Base-by-base conservation (phyloP, 2,888 invertebrate species). In the Podotricha telesiphe region DNA sequence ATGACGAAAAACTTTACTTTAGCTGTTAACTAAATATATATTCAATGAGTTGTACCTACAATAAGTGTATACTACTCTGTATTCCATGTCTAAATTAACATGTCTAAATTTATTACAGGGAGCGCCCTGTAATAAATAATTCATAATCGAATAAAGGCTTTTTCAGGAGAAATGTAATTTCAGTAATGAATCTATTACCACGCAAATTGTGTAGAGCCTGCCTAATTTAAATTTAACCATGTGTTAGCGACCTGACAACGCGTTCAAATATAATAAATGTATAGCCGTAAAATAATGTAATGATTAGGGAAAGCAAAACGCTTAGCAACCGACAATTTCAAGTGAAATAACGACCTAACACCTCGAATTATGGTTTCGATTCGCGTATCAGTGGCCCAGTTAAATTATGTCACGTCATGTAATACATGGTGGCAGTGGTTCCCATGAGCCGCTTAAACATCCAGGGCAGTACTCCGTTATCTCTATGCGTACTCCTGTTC, bases 401-500 rank as follows among this genome's bases (percentile, higher is more conserved):
- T 64, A 65, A 83, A 85, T 83, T 79, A 84, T 81, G 83, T 83
- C 79, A 82, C 77, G 79, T 82, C 81, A 79, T 75, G 79, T 79
- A 80, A 81, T 72, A 76, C 75, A 68, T 64, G 69, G 73, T 70
- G 73, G 73, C 71, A 74, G 73, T 76, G 77, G 78, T 79, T 80
- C 78, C 80, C 79, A 80, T 84, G 86, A 85, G 86, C 87, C 79
- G 85, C 80, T 80, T 85, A 75, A 67, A 77, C 77, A 83, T 82
- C 80, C 83, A 77, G 82, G 80, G 68, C 65, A 59, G 68, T 69
- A 72, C 70, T 76, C 81, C 81, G 83, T 83, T 86, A 86, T 85
- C 81, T 80, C 65, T 59, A 63, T 47, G 47, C 61, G 40, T 67
- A 62, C 67, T 67, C 65, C 69, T 62, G 67, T 56, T 51, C 48